Base-by-base conservation (phyloP, 2,888 invertebrate genomes). In the Proisotoma minuta region DNA sequence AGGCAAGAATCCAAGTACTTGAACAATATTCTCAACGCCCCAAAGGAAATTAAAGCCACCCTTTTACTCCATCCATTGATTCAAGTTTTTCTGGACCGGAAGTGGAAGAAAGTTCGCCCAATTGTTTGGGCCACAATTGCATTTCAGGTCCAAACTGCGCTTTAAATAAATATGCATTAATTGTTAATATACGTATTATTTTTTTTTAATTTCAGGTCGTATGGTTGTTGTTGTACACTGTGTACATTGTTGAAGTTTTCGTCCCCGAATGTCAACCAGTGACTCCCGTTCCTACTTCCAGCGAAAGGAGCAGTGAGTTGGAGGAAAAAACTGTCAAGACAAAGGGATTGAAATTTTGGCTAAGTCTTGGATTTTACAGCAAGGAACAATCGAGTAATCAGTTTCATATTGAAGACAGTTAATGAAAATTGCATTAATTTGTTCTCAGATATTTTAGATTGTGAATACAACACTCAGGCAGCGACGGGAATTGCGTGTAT, bases 41-140 rank as follows among this genome's bases (percentile, higher is more conserved):
- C 68, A 2, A 66, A 70, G 22, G 68, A 70, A 62, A 68, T 64
- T 28, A 66, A 68, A 22, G 49, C 62, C 2, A 54, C 49, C 3
- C 50, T 70, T 22, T 62, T 70, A 29, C 57, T 68, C 1, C 70
- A 70, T 29, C 66, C 68, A 1, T 52, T 68, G 10, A 63, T 68
- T 15, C 66, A 70, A 57, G 59, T 63, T 8, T 70, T 66, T 50
- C 40, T 70, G 18, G 59, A 62, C 20, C 43, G 60, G 3, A 70
- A 70, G 53, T 70, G 70, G 70, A 54, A 63, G 15, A 61, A 65
- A 56, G 54, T 65, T 3, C 53, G 62, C 24, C 40, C 39, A 39
- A 54, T 66, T 1, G 66, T 66, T 23, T 68, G 61, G 63, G 40
- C 63, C 12, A 49, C 63, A 1, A 65, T 68, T 20, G 1, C 52